Evolutionary conservation across 2,888 invertebrate genomes (phyloP).

Genomic region (Standfussiana lucernea): DNA sequence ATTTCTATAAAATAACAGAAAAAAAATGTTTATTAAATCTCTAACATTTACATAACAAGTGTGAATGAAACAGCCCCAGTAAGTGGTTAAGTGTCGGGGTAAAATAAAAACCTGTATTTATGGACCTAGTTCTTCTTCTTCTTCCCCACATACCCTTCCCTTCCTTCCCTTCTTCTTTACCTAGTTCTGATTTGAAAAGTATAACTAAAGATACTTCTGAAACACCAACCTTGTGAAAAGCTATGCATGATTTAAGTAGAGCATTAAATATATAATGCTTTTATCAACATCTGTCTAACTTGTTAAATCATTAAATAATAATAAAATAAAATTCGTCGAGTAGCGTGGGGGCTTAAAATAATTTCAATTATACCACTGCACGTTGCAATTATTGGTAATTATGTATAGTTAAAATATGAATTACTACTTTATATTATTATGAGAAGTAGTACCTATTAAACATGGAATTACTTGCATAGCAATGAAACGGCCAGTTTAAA

Average conservation of each 20-base stretch:
- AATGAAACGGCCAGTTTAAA: constrained; percentile 1
- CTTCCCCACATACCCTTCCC: no score
- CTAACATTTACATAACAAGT: no score
- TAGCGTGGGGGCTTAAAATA: not conserved
- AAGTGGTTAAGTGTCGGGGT: no score
- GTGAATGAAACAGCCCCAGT: no score
- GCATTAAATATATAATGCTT: not conserved
- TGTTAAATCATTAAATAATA: not conserved
- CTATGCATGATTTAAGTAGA: not conserved
- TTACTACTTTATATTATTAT: not conserved
- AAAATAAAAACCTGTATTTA: no score
- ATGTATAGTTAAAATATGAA: not conserved
- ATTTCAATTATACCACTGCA: constrained; percentile 18
- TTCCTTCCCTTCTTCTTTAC: no score
- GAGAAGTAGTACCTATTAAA: constrained; percentile 1
- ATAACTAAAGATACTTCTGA: not conserved
- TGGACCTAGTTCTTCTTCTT: not conserved
- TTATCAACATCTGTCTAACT: constrained; percentile 10
- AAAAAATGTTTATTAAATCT: no score
- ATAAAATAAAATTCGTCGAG: not conserved
- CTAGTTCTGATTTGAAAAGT: not conserved
- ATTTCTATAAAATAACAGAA: no score
- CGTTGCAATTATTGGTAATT: constrained; percentile 22
- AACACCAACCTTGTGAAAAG: no score
- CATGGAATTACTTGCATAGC: not conserved